These are phyloP conservation scores for Drepana arcuata DNA, from an alignment of 1,140 invertebrate genomes.

Conservation along the genomic window DNA sequence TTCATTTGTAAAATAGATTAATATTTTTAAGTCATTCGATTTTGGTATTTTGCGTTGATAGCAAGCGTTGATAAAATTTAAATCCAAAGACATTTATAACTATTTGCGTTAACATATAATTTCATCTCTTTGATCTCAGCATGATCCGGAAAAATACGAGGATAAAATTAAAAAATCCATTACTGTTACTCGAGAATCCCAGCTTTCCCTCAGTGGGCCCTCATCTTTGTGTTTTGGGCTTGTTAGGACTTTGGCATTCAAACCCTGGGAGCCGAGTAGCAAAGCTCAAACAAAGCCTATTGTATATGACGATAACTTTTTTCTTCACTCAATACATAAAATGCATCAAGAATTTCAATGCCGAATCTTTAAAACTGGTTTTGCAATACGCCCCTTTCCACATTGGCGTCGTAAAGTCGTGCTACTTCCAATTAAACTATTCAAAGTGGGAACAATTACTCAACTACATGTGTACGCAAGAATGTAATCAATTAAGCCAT, in stretches of 20 bases:
- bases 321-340: conserved; percentile 37
- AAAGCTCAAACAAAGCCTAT: conserved; percentile 21
- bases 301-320: conserved; percentile 24
- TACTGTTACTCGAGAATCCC: conserved; percentile 22
- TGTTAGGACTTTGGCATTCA: conserved; percentile 31
- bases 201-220: conserved; percentile 31
- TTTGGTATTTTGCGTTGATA: no score
- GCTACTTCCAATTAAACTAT: conserved; percentile 28
- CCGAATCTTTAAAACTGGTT: conserved; percentile 22
- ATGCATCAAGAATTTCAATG: conserved; percentile 18
- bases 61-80: no score
- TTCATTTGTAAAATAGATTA: no score
- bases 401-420: conserved; percentile 27
- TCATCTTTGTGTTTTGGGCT: conserved; percentile 20
- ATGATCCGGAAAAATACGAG: no score
- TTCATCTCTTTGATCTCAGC: no score
- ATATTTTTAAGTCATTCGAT: no score
- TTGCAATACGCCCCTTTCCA: conserved; percentile 38
- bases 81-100: no score
- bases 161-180: no score
- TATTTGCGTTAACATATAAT: no score
- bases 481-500: conserved; percentile 19
- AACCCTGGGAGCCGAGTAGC: conserved; percentile 7
- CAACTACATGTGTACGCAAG: conserved; percentile 22
- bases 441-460: conserved; percentile 26